Base-by-base conservation (phyloP, 2,797 vertebrate species). In the Valencia hispanica region DNA sequence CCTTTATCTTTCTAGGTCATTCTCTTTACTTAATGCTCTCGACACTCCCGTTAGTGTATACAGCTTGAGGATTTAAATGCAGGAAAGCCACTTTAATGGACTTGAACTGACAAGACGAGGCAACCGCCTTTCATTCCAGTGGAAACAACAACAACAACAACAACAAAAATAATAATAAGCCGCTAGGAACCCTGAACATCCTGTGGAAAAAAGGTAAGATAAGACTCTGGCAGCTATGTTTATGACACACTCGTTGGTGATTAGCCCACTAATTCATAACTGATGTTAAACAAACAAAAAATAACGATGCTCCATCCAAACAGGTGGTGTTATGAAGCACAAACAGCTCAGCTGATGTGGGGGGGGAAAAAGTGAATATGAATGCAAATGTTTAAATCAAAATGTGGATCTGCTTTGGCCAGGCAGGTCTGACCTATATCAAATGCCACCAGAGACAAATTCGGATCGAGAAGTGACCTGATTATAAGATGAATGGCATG, bases 31-130 rank as follows among this genome's bases (percentile, higher is more conserved):
- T 88, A 85, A 68, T 72, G 86, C 79, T 55, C 73, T 71, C 77
- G 41, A 75, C 80, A 18, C 80, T 79, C 20, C 61, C 72, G 59
- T 48, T 71, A 68, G 75, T 36, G 55, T 9, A 63, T 9, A 73
- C 83, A 34, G 74, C 80, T 84, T 78, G 80, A 87, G 87, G 86
- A 94, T 90, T 89, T 89, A 88, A 90, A 85, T 57, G 79, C 82
- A 73, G 69, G 69, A 50, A 75, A 77, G 59, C 32, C 77, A 86
- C 91, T 87, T 83, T 70, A 18, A 72, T 66, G 84, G 81, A 91
- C 47, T 87, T 50, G 53, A 82, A 59, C 83, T 50, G 81, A 78
- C 71, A 79, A 48, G 74, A 83, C 55, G 81, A 73, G 63, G 32
- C 65, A 36, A 65, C 68, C 84, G 79, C 63, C 63, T 59, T 78